A percentile compares a stretch with the other conserved stretches of the same genome.
phyloP scores from a whole-genome alignment of 2,113 vertebrate genomes.

The Leiothrix lutea region DNA sequence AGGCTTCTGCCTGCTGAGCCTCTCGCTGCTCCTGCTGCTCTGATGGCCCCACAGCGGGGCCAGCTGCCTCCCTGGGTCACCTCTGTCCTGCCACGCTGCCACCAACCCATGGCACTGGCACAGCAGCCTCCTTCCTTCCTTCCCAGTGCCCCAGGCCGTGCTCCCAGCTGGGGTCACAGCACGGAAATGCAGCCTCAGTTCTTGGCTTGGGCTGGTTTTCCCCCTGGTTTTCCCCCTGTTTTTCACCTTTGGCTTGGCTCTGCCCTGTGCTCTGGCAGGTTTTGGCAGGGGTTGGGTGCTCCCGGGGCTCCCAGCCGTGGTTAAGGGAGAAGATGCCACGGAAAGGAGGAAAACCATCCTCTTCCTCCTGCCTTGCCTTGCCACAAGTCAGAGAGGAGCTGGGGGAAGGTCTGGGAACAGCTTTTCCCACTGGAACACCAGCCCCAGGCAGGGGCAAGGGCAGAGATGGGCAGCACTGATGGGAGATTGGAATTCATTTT shows the following conservation, averaged over 20 bases:
- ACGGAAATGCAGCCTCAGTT: not conserved
- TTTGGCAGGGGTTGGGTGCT: not conserved
- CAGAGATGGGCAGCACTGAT: not conserved
- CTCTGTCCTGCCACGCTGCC: not conserved
- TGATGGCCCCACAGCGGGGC: not conserved
- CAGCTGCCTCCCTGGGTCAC: not conserved
- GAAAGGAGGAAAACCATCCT: not conserved
- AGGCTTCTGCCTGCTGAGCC: not conserved
- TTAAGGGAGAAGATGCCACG: not conserved
- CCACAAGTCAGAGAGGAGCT: not conserved
- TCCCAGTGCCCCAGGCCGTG: accelerated
- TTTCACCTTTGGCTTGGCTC: not conserved
- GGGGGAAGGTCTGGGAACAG: not conserved
- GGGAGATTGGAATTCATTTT: not conserved
- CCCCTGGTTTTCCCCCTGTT: not conserved
- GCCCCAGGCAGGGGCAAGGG: not conserved
- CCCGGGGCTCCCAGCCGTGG: not conserved
- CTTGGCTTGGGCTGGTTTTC: not conserved
- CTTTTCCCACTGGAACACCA: accelerated
- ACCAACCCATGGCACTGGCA: accelerated
- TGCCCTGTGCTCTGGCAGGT: not conserved
- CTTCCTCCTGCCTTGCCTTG: not conserved
- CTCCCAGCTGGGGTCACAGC: not conserved
- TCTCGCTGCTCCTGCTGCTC: not conserved
- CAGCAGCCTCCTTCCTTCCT: not conserved